phyloP scores from a whole-genome alignment of 2,888 invertebrate species.

The Pyrrhosoma nymphula region DNA sequence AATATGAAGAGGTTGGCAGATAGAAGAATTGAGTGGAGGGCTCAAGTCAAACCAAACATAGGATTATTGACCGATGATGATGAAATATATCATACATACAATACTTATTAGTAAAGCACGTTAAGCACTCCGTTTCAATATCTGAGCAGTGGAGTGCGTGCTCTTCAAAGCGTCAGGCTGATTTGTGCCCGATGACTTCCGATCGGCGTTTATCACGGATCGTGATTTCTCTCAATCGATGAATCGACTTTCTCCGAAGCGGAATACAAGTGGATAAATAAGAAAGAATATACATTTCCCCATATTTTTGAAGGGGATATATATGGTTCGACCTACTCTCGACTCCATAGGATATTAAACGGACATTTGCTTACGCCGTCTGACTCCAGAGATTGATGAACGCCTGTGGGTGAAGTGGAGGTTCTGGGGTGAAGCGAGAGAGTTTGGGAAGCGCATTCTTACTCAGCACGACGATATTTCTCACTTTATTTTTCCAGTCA shows the following conservation, averaged over 20 bases:
- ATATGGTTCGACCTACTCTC: not conserved
- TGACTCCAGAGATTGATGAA: not conserved
- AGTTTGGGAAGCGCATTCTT: not conserved
- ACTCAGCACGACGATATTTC: not conserved
- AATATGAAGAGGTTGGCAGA: too few species aligned
- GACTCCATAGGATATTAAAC: not conserved
- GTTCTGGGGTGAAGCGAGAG: not conserved
- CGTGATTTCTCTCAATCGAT: not conserved
- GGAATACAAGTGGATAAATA: not conserved
- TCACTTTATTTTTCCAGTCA: not conserved
- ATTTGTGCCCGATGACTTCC: not conserved
- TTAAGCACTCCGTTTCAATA: too few species aligned
- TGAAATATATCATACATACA: too few species aligned
- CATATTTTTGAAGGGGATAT: not conserved
- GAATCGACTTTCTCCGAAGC: not conserved
- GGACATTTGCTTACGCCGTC: slow-evolving; percentile 1
- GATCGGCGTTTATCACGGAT: not conserved
- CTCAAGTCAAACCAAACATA: too few species aligned
- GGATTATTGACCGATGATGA: too few species aligned
- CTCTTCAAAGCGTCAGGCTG: not conserved
- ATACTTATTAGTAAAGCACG: too few species aligned
- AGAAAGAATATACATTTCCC: not conserved
- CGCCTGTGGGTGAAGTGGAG: not conserved
- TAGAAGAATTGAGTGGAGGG: too few species aligned
- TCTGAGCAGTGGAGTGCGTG: not conserved